These are phyloP conservation scores for Lasioglossum albipes DNA, from an alignment of 1,140 invertebrate genomes.

Conservation along the genomic window DNA sequence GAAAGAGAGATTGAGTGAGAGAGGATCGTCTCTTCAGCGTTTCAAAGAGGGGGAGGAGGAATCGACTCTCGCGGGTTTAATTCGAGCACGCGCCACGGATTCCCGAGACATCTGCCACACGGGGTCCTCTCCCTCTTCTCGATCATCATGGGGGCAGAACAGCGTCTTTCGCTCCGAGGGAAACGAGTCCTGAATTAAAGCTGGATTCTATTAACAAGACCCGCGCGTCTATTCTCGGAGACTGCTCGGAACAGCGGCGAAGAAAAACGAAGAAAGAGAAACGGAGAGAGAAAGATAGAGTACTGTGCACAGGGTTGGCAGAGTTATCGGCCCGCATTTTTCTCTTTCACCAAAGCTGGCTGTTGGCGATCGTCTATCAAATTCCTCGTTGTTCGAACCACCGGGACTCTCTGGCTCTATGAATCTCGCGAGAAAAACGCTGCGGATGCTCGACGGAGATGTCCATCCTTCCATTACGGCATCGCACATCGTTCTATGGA, in stretches of 20 bases:
- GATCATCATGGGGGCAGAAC: neutral
- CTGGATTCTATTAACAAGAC: neutral
- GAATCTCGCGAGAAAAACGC: too few relatives aligned
- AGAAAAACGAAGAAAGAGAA: neutral
- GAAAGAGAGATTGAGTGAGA: too few relatives aligned
- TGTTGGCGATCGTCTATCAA: too few relatives aligned
- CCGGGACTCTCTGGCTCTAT: too few relatives aligned
- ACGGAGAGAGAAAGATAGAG: too few relatives aligned
- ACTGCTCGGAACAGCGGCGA: neutral
- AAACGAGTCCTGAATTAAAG: neutral
- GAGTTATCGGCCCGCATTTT: too few relatives aligned
- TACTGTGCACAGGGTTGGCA: neutral
- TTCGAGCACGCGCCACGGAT: slow-evolving; percentile 1
- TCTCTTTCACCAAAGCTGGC: too few relatives aligned
- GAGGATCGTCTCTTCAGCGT: neutral
- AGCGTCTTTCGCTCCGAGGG: neutral
- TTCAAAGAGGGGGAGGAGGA: neutral
- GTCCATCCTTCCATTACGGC: too few relatives aligned
- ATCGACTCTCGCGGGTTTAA: slow-evolving; percentile 6
- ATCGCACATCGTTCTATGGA: too few relatives aligned
- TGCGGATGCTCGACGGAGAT: too few relatives aligned
- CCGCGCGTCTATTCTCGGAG: neutral
- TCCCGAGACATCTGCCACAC: slow-evolving; percentile 28
- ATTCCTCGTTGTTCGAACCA: too few relatives aligned
- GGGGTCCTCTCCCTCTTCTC: neutral